Evolutionary conservation across 2,888 invertebrate genomes (phyloP).

Genomic region (Boloria selene): DNA sequence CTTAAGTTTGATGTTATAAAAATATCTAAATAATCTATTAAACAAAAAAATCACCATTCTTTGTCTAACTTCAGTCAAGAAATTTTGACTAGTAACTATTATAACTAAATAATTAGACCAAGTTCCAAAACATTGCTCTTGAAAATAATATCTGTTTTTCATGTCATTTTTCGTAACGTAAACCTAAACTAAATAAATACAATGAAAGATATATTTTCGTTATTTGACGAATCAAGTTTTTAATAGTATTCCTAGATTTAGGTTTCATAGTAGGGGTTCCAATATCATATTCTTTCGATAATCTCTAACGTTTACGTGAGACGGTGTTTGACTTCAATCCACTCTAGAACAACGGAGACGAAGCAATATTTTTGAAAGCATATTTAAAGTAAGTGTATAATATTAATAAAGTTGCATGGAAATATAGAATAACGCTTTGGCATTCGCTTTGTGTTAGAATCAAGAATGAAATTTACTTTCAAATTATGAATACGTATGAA

Average conservation of each 20-base stretch:
- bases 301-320: constrained; percentile 55
- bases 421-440: background rate
- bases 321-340: constrained; percentile 52
- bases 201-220: too few species aligned
- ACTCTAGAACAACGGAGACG: constrained; percentile 45
- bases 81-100: too few species aligned
- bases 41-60: too few species aligned
- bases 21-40: too few species aligned
- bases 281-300: constrained; percentile 57
- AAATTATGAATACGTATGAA: background rate
- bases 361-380: constrained; percentile 60
- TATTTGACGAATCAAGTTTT: too few species aligned
- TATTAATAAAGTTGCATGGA: constrained; percentile 15
- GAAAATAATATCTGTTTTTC: background rate
- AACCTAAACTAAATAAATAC: too few species aligned
- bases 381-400: constrained; percentile 34
- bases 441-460: background rate
- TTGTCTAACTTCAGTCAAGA: too few species aligned
- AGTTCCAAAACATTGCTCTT: background rate
- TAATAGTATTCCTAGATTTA: background rate
- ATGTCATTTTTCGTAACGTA: too few species aligned
- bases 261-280: constrained; percentile 41
- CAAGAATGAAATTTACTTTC: background rate
- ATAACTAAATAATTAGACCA: too few species aligned
- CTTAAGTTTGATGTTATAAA: too few species aligned